These are phyloP conservation scores for Rhopalosiphum maidis DNA, from an alignment of 1,140 invertebrate species.

Conservation along the genomic window DNA sequence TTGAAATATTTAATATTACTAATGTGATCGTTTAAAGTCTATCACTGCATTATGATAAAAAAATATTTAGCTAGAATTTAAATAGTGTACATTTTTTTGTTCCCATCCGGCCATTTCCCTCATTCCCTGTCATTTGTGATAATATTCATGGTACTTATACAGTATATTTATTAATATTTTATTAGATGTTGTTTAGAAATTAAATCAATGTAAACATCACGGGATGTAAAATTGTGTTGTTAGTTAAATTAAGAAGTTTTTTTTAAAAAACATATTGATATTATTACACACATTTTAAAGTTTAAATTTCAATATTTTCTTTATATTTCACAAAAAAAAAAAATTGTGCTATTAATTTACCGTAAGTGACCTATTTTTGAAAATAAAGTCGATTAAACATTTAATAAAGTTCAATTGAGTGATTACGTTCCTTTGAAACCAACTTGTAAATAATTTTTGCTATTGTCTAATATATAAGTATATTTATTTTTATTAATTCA, in stretches of 20 bases:
- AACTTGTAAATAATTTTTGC: constrained; percentile 37
- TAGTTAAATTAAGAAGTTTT: not conserved
- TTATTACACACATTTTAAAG: not conserved
- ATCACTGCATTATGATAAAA: constrained; percentile 24
- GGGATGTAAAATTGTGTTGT: constrained; percentile 14
- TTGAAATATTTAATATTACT: constrained; percentile 33
- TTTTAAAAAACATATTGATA: not conserved
- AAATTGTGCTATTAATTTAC: constrained; percentile 31
- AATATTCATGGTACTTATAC: constrained; percentile 53
- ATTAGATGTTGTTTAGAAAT: constrained; percentile 35
- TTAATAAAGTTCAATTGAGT: constrained; percentile 49
- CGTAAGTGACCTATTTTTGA: constrained; percentile 42
- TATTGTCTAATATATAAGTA: constrained; percentile 39
- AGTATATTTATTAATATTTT: constrained; percentile 42
- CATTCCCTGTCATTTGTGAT: constrained; percentile 49
- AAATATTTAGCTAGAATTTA: constrained; percentile 48
- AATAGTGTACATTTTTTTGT: constrained; percentile 16
- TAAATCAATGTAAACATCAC: constrained; percentile 21
- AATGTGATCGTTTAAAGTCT: constrained; percentile 38
- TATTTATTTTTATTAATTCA: constrained; percentile 48
- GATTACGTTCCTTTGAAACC: constrained; percentile 44
- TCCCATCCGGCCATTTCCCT: constrained; percentile 34
- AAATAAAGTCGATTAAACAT: constrained; percentile 14
- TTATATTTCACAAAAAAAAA: not conserved
- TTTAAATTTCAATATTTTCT: constrained; percentile 3